Evolutionary conservation across 92 coral and sea anemone genomes (phyloP), one percentile per base, ranked within the genome.

Genomic region (Palythoa grandis): DNA sequence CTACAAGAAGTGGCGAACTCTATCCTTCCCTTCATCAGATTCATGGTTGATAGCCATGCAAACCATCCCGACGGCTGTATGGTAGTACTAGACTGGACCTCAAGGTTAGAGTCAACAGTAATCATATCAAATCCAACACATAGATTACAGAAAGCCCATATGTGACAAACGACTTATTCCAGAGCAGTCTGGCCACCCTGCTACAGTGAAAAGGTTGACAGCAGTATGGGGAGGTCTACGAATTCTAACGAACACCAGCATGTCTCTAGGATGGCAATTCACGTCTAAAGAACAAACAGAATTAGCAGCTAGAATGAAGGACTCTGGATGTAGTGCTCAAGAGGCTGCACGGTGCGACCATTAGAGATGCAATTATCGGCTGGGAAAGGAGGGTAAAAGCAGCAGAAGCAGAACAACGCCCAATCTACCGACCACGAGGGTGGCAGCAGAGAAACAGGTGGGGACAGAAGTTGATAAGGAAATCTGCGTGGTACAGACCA

Each of bases 111-210:
- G 77, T 73, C 56, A 39, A 11, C 6, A 39, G 15, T 39, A 73
- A 73, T 47, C 77, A 39, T 29, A 29, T 29, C 35, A 29, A 22
- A 73, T 52, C 57, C 57, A 52, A 52, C 77, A 73, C 57, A 53
- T 11, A 14, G 53, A 17, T 39, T 73, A 73, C 11, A 73, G 77
- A 73, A 39, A 73, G 16, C 77, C 56, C 13, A 73, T 43, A 20
- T 73, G 77, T 73, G 58, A 73, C 77, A 40, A 73, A 11, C 23
- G 77, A 73, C 77, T 73, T 73, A 73, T 73, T 22, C 24, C 39
- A 47, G 11, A 73, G 57, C 56, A 23, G 58, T 73, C 58, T 40
- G 57, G 53, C 57, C 58, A 73, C 77, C 56, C 77, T 47, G 56
- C 2, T 73, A 24, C 53, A 15, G 77, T 73, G 77, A 73, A 73